phyloP scores from a whole-genome alignment of 2,888 invertebrate genomes.

The Lasius fuliginosus region DNA sequence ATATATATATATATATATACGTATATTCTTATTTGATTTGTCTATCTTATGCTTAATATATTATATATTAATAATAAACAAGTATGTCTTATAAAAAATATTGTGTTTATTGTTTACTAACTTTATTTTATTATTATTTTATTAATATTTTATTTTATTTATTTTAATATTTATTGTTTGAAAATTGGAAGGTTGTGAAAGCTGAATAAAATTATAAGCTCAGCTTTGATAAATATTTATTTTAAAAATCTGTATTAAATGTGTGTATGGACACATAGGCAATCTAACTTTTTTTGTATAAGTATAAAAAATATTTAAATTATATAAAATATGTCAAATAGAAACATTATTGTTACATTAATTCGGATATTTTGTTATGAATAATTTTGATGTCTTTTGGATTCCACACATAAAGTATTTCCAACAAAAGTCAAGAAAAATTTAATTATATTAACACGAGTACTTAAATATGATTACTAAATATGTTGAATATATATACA shows the following conservation, averaged over 20 bases:
- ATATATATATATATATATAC: no score
- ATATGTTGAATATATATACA: neutral
- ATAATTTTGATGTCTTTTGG: neutral
- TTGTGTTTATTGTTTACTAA: neutral
- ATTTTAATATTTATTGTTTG: conserved; percentile 18
- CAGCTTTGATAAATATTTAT: conserved; percentile 55
- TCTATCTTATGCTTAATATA: neutral
- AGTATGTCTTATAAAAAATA: neutral
- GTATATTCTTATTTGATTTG: neutral
- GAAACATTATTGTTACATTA: conserved; percentile 1
- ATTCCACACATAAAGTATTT: neutral
- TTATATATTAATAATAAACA: conserved; percentile 10
- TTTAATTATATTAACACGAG: neutral
- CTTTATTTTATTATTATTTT: neutral
- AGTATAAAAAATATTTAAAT: neutral
- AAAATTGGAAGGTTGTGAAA: conserved; percentile 38
- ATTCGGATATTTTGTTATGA: neutral
- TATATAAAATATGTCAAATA: neutral
- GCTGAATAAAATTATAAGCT: conserved; percentile 72
- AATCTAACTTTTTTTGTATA: conserved; percentile 3
- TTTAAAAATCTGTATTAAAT: neutral
- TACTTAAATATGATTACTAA: neutral
- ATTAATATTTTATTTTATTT: neutral
- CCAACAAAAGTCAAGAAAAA: neutral
- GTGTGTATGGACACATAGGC: neutral